A percentile compares a stretch with the other conserved stretches of the same genome.
Conservation (phyloP, 2,797 vertebrate species). For the Phataginus tetradactyla region DNA sequence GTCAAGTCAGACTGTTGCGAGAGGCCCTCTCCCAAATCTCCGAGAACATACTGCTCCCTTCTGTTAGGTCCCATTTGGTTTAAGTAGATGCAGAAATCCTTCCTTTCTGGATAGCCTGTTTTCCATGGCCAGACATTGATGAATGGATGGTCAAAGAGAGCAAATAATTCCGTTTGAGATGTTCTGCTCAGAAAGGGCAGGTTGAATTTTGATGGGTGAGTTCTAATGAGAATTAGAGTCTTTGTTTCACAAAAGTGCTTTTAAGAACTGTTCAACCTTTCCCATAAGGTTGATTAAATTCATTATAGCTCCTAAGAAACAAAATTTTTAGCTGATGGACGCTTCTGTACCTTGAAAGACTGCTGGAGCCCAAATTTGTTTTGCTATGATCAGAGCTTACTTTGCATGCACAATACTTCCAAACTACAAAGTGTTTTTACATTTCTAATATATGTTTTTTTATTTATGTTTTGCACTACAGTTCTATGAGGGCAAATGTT, state of each 20-base stretch:
- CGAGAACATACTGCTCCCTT: slow-evolving; percentile 58
- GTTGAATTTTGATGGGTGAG: neutral
- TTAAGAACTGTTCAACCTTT: slow-evolving; percentile 20
- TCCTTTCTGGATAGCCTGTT: neutral
- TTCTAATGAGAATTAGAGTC: neutral
- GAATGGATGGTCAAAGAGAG: neutral
- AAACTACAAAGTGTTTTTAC: neutral
- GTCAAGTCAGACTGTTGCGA: neutral
- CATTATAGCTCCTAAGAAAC: neutral
- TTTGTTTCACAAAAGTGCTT: slow-evolving; percentile 7
- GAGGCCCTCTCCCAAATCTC: neutral
- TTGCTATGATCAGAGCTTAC: neutral
- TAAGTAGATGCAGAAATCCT: slow-evolving; percentile 8
- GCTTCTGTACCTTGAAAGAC: neutral
- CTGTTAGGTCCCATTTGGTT: slow-evolving; percentile 26
- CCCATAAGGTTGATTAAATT: neutral
- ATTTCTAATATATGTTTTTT: neutral
- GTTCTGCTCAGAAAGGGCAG: neutral
- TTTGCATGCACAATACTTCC: rapidly evolving
- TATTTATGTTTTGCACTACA: neutral
- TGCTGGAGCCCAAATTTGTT: neutral
- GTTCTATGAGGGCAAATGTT: neutral
- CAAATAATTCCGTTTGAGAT: neutral
- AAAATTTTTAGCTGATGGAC: neutral
- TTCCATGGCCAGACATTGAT: neutral